phyloP scores from a whole-genome alignment of 2,888 invertebrate genomes.

The Serripes groenlandicus region DNA sequence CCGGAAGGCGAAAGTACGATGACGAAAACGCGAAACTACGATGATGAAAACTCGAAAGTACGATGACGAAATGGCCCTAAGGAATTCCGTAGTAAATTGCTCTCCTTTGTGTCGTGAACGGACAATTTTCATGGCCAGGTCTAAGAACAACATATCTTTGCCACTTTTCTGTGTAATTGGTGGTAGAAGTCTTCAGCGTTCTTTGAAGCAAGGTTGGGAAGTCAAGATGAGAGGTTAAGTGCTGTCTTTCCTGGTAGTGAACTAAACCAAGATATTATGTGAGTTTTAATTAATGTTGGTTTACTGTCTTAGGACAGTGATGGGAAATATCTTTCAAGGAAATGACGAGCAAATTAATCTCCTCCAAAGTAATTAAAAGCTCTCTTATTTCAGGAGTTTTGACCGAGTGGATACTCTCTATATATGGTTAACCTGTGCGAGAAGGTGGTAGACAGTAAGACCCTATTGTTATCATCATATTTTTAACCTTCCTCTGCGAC shows the following conservation, averaged over 20 bases:
- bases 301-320: constrained; percentile 29
- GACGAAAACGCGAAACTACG: too few relatives aligned
- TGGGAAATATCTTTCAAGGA: constrained; percentile 17
- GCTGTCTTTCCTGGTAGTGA: constrained; percentile 52
- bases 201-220: constrained; percentile 40
- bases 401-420: constrained; percentile 1
- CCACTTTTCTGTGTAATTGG: constrained; percentile 42
- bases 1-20: too few relatives aligned
- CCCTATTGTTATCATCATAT: constrained; percentile 26
- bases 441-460: constrained; percentile 39
- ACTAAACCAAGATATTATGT: constrained; percentile 26
- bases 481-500: constrained; percentile 15
- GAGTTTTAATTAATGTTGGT: constrained; percentile 34
- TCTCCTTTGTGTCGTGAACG: constrained; percentile 38
- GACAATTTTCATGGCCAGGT: constrained; percentile 19
- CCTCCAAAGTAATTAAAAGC: constrained; percentile 35
- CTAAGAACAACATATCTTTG: constrained; percentile 52
- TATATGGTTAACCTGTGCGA: constrained; percentile 22
- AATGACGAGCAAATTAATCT: constrained; percentile 31
- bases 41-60: too few relatives aligned
- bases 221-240: constrained; percentile 46
- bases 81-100: constrained; percentile 40
- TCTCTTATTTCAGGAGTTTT: background rate
- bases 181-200: constrained; percentile 42
- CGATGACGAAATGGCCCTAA: constrained; percentile 27